Evolutionary conservation across 2,113 vertebrate genomes (phyloP), one percentile per base, ranked within the genome.

Genomic region (Cinclus cinclus): DNA sequence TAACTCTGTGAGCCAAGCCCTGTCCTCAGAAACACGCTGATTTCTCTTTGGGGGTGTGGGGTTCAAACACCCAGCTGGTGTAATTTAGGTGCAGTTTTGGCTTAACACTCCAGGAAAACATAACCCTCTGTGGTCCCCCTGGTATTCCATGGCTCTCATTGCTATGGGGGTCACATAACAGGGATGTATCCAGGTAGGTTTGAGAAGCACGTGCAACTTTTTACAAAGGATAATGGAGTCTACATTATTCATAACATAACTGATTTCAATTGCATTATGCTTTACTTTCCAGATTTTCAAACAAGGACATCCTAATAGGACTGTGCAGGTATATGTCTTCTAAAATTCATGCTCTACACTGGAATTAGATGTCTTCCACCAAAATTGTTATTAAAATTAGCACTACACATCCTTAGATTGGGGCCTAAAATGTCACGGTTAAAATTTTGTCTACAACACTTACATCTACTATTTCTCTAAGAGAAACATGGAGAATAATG

Each of bases 161-260:
- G 64, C 73, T 64, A 83, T 93, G 73, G 31, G 44, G 25, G 55
- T 93, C 92, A 92, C 88, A 70, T 42, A 68, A 24, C 60, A 86
- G 83, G 60, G 84, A 77, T 47, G 78, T 73, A 86, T 87, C 85
- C 70, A 81, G 89, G 78, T 81, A 73, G 85, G 60, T 49, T 83
- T 67, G 77, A 86, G 90, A 86, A 78, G 93, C 88, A 94, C 58
- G 39, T 96, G 90, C 69, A 96, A 82, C 76, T 78, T 96, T 96
- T 92, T 91, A 49, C 53, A 95, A 93, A 95, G 92, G 93, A 78
- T 94, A 96, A 94, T 94, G 83, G 86, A 52, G 44, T 59, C 62
- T 95, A 95, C 93, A 95, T 97, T 96, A 96, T 95, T 95, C 79
- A 95, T 97, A 86, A 73, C 89, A 12, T 82, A 87, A 92, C 84